These are phyloP conservation scores for Tetrax tetrax DNA, from an alignment of 2,113 vertebrate genomes.

Conservation along the genomic window DNA sequence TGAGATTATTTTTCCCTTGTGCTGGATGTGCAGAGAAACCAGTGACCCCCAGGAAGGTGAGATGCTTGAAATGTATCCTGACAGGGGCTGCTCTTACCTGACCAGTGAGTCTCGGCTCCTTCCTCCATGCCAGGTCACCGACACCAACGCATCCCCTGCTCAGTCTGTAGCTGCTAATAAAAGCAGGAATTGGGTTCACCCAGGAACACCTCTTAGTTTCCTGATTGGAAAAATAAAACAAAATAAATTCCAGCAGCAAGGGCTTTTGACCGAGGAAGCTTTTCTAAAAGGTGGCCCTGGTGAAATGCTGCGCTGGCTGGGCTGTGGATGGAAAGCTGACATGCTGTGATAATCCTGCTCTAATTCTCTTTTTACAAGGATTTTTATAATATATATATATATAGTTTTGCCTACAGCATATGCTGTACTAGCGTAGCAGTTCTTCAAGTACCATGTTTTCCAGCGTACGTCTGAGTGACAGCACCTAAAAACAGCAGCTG, in stretches of 20 bases:
- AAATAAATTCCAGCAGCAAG: not conserved
- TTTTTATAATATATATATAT: not conserved
- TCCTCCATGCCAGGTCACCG: accelerated
- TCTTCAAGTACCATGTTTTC: slow-evolving; percentile 28
- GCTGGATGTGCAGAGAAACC: not conserved
- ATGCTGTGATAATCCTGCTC: not conserved
- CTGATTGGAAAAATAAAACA: not conserved
- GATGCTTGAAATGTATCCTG: not conserved
- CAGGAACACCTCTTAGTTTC: not conserved
- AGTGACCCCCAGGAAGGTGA: not conserved
- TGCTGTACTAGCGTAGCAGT: slow-evolving; percentile 12
- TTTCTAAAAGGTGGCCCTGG: not conserved
- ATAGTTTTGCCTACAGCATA: slow-evolving; percentile 34
- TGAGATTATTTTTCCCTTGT: not conserved
- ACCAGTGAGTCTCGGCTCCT: not conserved
- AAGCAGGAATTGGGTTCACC: not conserved
- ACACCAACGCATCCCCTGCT: not conserved
- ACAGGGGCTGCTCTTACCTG: not conserved
- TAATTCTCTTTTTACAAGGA: not conserved
- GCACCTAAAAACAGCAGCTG: slow-evolving; percentile 29
- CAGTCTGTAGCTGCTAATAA: not conserved
- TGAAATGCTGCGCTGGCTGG: not conserved
- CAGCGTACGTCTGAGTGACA: not conserved
- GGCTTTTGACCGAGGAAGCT: not conserved
- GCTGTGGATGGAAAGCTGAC: not conserved